Conservation (phyloP, 2,113 vertebrate genomes). For the Daphoenositta chrysoptera region DNA sequence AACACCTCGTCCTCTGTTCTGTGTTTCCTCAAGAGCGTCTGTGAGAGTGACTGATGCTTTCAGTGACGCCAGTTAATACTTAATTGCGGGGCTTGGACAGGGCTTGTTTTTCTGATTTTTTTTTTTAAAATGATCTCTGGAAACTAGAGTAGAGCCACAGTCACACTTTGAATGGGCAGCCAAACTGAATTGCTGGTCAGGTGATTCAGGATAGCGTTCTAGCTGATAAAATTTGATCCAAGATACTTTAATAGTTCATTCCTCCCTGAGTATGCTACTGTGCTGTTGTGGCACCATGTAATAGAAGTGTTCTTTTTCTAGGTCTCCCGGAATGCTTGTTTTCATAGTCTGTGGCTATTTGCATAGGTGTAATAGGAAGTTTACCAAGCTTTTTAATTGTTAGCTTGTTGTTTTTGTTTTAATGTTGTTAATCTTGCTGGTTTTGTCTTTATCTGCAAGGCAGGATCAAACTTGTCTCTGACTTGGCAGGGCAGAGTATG, state of each 20-base stretch:
- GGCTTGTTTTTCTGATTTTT: not conserved
- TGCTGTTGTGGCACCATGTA: not conserved
- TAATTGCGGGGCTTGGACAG: not conserved
- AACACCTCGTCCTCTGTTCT: not conserved
- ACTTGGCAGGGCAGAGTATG: not conserved
- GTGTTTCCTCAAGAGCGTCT: not conserved
- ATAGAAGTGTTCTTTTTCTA: not conserved
- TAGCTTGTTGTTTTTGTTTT: not conserved
- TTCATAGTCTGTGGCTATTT: not conserved
- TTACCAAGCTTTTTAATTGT: not conserved
- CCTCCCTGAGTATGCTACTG: not conserved
- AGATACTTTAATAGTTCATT: not conserved
- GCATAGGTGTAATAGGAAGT: not conserved
- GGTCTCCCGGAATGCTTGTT: not conserved
- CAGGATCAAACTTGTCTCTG: conserved; percentile 23
- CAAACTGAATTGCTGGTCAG: not conserved
- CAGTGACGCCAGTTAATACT: not conserved
- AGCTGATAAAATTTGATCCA: not conserved
- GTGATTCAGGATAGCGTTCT: not conserved
- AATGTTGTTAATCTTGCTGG: not conserved
- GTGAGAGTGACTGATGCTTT: not conserved
- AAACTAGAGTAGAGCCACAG: not conserved
- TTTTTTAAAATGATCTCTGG: not conserved
- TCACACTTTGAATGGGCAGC: not conserved
- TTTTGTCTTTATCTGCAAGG: conserved; percentile 26